Conservation (phyloP, 2,113 vertebrate genomes). For the Stictonetta naevosa region DNA sequence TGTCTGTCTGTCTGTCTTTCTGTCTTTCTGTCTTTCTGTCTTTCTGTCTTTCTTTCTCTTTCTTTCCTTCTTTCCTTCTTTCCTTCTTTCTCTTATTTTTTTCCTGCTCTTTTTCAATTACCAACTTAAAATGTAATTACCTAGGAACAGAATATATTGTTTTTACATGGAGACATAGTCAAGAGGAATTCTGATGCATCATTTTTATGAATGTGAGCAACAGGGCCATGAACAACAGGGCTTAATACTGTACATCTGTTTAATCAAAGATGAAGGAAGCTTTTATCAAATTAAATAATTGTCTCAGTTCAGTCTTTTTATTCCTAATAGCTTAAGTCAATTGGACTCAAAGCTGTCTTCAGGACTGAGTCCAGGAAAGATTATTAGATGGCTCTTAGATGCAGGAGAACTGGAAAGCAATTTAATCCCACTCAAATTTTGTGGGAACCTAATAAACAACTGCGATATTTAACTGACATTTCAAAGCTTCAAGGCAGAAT, state of each 20-base stretch:
- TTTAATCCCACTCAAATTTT: slow-evolving; percentile 38
- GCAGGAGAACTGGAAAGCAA: neutral
- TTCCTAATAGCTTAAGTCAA: neutral
- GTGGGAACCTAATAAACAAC: slow-evolving; percentile 31
- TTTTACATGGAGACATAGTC: neutral
- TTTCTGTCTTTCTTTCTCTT: neutral
- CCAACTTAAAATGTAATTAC: neutral
- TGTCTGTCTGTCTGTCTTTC: too few species aligned
- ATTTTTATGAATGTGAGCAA: neutral
- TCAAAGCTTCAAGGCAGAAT: slow-evolving; percentile 36
- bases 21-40: too few species aligned
- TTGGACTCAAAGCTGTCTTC: neutral
- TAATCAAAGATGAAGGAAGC: neutral
- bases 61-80: neutral
- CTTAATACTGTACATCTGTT: neutral
- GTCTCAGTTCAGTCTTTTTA: neutral
- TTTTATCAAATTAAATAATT: neutral
- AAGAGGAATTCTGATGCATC: neutral
- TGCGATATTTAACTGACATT: slow-evolving; percentile 51
- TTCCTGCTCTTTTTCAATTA: neutral
- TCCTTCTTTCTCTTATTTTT: neutral
- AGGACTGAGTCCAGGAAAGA: neutral
- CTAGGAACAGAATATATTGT: neutral
- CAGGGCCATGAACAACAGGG: too few species aligned
- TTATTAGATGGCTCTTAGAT: neutral